A percentile compares a stretch with the other conserved stretches of the same genome.
phyloP scores from a whole-genome alignment of 1,140 invertebrate species.

The Capitella teleta region DNA sequence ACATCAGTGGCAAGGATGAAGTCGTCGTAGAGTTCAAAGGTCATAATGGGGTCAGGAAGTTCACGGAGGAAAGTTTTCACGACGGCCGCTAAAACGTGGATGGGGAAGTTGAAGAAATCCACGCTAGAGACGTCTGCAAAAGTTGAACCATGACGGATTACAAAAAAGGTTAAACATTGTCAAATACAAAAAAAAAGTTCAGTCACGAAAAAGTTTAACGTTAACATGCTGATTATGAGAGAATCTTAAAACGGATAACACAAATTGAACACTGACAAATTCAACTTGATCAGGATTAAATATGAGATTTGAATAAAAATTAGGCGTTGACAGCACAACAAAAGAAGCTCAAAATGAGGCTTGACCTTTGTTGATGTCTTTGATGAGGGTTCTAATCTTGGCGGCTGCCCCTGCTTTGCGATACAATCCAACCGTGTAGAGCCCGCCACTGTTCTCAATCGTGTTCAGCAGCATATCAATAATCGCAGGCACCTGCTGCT shows the following conservation, averaged over 20 bases:
- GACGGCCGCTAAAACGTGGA: conserved; percentile 83
- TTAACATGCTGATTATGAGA: too few relatives aligned
- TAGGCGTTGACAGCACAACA: too few relatives aligned
- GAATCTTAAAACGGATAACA: too few relatives aligned
- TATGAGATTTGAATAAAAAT: background rate
- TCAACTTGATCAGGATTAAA: background rate
- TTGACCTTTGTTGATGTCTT: conserved; percentile 28
- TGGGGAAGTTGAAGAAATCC: conserved; percentile 49
- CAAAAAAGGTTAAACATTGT: too few relatives aligned
- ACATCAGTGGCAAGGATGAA: conserved; percentile 66
- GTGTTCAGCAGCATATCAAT: conserved; percentile 75
- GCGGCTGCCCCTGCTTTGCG: conserved; percentile 70
- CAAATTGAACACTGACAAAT: background rate
- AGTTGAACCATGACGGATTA: too few relatives aligned
- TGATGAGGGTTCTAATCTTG: conserved; percentile 40
- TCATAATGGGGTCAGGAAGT: conserved; percentile 83
- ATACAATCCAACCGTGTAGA: conserved; percentile 88
- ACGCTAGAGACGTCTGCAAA: conserved; percentile 53
- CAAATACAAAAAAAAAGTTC: too few relatives aligned
- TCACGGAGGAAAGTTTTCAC: conserved; percentile 84
- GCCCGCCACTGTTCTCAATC: conserved; percentile 80
- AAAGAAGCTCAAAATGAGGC: too few relatives aligned
- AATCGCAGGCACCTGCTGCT: conserved; percentile 59
- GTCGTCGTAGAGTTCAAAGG: conserved; percentile 87
- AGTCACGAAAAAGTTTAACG: too few relatives aligned